Evolutionary conservation across 2,797 vertebrate species (phyloP).

Genomic region (Liasis olivaceus): DNA sequence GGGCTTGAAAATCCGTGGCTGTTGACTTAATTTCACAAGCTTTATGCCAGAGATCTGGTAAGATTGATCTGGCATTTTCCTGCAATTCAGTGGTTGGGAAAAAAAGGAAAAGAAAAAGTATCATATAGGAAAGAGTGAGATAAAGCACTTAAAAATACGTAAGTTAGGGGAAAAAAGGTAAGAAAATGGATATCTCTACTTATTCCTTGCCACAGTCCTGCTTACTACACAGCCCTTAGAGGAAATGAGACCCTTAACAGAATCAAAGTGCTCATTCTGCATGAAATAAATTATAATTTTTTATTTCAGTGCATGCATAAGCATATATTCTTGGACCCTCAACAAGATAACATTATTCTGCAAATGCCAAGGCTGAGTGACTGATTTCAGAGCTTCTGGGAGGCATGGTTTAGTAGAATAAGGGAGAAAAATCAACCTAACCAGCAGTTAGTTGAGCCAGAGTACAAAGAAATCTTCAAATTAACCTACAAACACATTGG

Average conservation of each 20-base stretch:
- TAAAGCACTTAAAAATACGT: neutral
- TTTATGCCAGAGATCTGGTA: neutral
- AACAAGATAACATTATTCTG: neutral
- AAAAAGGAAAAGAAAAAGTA: too few relatives aligned
- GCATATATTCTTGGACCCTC: neutral
- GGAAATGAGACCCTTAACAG: neutral
- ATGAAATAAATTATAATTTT: neutral
- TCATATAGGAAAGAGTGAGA: neutral
- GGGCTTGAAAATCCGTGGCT: neutral
- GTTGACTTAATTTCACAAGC: neutral
- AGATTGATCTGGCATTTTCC: neutral
- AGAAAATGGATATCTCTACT: neutral
- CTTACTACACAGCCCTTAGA: neutral
- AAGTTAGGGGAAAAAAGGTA: neutral
- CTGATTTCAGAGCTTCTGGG: neutral
- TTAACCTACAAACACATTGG: neutral
- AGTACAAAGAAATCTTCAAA: neutral
- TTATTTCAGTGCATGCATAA: neutral
- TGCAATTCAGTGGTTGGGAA: neutral
- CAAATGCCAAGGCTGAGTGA: neutral
- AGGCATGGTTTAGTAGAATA: neutral
- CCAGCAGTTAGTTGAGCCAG: neutral
- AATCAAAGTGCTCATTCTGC: neutral
- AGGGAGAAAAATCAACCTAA: neutral
- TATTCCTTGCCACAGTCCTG: neutral